Evolutionary conservation across 2,888 invertebrate genomes (phyloP).

Genomic region (Cybosia mesomella): DNA sequence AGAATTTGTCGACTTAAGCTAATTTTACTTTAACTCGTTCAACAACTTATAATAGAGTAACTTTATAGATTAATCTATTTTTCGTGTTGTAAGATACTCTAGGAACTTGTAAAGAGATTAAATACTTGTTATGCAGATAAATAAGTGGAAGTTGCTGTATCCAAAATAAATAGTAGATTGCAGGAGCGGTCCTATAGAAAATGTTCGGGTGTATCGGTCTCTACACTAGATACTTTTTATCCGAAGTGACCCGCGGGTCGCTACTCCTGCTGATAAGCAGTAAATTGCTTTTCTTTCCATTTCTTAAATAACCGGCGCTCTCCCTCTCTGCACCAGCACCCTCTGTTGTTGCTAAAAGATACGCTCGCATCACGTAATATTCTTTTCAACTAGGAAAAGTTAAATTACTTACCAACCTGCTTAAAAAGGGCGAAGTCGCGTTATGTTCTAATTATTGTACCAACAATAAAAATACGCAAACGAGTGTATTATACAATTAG

Average conservation of each 20-base stretch:
- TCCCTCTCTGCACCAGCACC: conserved; percentile 47
- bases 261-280: conserved; percentile 79
- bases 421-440: conserved; percentile 80
- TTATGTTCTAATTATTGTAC: conserved; percentile 87
- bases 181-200: conserved; percentile 45
- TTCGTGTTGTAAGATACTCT: conserved; percentile 29
- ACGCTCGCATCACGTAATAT: conserved; percentile 74
- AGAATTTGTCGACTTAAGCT: conserved; percentile 70
- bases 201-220: conserved; percentile 58
- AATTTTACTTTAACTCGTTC: conserved; percentile 70
- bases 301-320: conserved; percentile 77
- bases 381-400: conserved; percentile 79
- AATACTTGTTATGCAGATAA: conserved; percentile 20
- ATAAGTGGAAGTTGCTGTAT: conserved; percentile 6
- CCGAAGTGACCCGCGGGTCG: conserved; percentile 72
- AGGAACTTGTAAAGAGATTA: conserved; percentile 49
- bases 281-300: conserved; percentile 85
- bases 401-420: conserved; percentile 82
- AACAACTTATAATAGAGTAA: conserved; percentile 83
- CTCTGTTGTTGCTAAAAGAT: conserved; percentile 60
- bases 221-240: conserved; percentile 64
- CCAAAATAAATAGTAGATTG: conserved; percentile 20
- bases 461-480: conserved; percentile 87
- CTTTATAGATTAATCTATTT: conserved; percentile 73
- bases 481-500: conserved; percentile 88